Evolutionary conservation across 2,888 invertebrate species (phyloP).

Genomic region (Lasioglossum calceatum): DNA sequence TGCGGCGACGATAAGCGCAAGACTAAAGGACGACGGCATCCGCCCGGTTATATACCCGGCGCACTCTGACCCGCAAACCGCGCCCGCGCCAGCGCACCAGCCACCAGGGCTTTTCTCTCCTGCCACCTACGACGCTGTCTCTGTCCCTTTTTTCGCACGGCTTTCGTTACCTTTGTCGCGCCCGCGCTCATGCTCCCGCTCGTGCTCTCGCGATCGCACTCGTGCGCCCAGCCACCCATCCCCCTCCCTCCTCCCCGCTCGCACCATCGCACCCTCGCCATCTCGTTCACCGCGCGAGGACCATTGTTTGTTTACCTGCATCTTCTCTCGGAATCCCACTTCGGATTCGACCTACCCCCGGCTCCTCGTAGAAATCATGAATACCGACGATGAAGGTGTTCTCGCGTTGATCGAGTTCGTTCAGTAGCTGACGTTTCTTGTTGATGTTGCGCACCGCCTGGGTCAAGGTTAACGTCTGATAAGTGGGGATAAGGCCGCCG

Average conservation of each 20-base stretch:
- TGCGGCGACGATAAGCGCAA: conserved; percentile 80
- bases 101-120: conserved; percentile 69
- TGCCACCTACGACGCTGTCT: conserved; percentile 63
- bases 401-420: conserved; percentile 3
- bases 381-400: conserved; percentile 9
- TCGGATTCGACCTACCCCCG: background rate
- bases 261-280: conserved; percentile 30
- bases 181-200: conserved; percentile 32
- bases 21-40: conserved; percentile 82
- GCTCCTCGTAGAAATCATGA: background rate
- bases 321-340: conserved; percentile 48
- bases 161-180: conserved; percentile 47
- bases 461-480: conserved; percentile 15
- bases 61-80: conserved; percentile 83
- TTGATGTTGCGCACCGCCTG: background rate
- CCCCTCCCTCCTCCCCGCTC: background rate
- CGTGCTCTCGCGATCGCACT: background rate
- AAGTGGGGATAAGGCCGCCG: background rate
- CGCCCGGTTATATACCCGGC: conserved; percentile 83
- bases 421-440: background rate
- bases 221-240: background rate
- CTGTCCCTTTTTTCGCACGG: conserved; percentile 53
- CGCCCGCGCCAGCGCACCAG: conserved; percentile 81
- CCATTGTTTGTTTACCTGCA: conserved; percentile 64
- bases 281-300: conserved; percentile 41